Base-by-base conservation (phyloP, 1,140 invertebrate genomes). In the Ericerus pela region DNA sequence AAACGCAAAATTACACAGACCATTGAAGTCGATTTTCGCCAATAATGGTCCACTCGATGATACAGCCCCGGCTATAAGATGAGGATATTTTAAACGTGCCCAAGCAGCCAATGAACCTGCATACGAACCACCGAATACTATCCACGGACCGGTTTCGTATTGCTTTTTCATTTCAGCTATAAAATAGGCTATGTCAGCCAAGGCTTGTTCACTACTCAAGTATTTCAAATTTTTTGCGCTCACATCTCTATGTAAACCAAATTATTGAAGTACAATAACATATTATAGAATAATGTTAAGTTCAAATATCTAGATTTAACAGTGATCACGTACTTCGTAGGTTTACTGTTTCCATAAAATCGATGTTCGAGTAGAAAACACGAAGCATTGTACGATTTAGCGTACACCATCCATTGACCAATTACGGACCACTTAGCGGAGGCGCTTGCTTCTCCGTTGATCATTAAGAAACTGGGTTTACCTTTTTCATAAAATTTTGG, bases 81-180 rank as follows among this genome's bases (percentile, higher is more conserved):
- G 82, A 2, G 92, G 89, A 71, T 93, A 96, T 69, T 94, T 95
- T 8, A 80, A 66, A 53, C 92, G 72, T 52, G 87, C 73, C 91
- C 91, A 96, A 6, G 90, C 91, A 14, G 89, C 85, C 37, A 96
- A 69, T 2, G 84, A 85, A 43, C 91, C 92, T 2, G 90, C 82
- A 70, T 96, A 96, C 0, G 88, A 93, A 1, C 92, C 91, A 27
- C 93, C 92, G 69, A 96, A 94, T 1, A 80, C 80, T 57, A 96
- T 81, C 85, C 89, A 93, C 11, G 66, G 63, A 0, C 70, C 68
- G 33, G 91, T 69, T 27, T 80, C 75, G 57, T 81, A 78, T 61
- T 79, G 67, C 5, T 69, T 57, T 62, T 80, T 83, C 75, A 84
- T 85, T 41, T 68, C 74, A 51, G 67, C 62, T 27, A 91, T 84